Percentiles rank a stretch among this genome's conserved stretches.
Evolutionary conservation across 1,140 invertebrate species (phyloP).

Genomic region (Diorhabda sublineata): DNA sequence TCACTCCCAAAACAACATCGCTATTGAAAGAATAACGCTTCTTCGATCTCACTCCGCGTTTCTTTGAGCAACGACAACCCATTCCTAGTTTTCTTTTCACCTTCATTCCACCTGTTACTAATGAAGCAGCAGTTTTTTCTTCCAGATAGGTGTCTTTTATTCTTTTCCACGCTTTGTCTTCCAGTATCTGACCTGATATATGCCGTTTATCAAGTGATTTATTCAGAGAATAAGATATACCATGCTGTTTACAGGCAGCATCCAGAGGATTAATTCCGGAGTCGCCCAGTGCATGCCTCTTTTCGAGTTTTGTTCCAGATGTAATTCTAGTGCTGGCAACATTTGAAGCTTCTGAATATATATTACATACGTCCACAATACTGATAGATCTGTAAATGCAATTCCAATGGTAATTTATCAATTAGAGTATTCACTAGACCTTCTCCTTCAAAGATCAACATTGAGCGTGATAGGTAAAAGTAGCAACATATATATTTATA

Average conservation of each 20-base stretch:
- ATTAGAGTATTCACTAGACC: conserved; percentile 11
- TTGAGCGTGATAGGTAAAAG: not conserved
- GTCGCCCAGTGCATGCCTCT: conserved; percentile 34
- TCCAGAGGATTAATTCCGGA: conserved; percentile 48
- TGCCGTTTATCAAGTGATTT: conserved; percentile 41
- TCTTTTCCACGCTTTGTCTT: conserved; percentile 42
- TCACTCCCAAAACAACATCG: no score
- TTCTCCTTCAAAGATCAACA: not conserved
- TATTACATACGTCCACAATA: no score
- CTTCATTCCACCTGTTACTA: no score
- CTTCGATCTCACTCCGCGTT: no score
- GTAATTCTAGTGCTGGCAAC: not conserved
- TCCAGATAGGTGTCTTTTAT: no score
- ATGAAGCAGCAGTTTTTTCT: no score
- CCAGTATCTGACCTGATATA: conserved; percentile 45
- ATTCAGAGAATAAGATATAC: conserved; percentile 46
- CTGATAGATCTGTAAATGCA: conserved; percentile 37
- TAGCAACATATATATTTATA: not conserved
- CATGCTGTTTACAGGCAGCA: conserved; percentile 47
- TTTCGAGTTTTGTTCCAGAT: not conserved
- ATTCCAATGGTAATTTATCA: conserved; percentile 47
- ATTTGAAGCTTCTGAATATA: no score
- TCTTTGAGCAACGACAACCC: no score
- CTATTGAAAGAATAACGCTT: no score
- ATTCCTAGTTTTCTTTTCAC: no score